phyloP scores from a whole-genome alignment of 1,140 invertebrate species.

The Sitophilus oryzae region DNA sequence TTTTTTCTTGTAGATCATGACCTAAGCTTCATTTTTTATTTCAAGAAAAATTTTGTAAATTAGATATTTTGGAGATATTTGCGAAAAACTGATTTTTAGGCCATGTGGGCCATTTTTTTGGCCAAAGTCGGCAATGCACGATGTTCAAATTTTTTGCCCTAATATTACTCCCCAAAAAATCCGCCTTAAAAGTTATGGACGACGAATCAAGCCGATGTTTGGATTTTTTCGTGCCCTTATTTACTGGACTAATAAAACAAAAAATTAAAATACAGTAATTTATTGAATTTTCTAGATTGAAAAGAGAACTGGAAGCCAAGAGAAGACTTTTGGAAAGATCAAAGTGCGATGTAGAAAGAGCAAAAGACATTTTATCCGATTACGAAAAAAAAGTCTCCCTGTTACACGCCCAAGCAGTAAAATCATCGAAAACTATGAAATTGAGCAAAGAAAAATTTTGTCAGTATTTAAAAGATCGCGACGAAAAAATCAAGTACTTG shows the following conservation, averaged over 20 bases:
- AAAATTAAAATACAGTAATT: background rate
- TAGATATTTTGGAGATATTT: too few relatives aligned
- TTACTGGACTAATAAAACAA: conserved; percentile 7
- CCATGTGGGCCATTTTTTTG: too few relatives aligned
- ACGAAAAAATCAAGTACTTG: conserved; percentile 20
- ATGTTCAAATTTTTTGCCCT: too few relatives aligned
- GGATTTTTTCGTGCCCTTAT: too few relatives aligned
- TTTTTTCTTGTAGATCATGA: too few relatives aligned
- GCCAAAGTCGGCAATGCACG: too few relatives aligned
- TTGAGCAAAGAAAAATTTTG: conserved; percentile 31
- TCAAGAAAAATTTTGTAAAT: too few relatives aligned
- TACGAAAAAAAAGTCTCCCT: conserved; percentile 30
- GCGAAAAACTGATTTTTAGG: too few relatives aligned
- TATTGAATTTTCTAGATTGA: conserved; percentile 11
- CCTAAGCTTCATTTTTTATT: too few relatives aligned
- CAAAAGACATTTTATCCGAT: conserved; percentile 22
- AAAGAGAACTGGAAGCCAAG: conserved; percentile 23
- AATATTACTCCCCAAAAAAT: too few relatives aligned
- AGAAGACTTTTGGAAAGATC: conserved; percentile 23
- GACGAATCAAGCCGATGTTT: too few relatives aligned
- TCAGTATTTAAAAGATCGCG: conserved; percentile 25
- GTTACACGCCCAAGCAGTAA: conserved; percentile 28
- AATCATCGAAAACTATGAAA: conserved; percentile 31
- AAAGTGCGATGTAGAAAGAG: conserved; percentile 19
- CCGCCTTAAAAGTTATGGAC: too few relatives aligned